Evolutionary conservation across 1,140 invertebrate genomes (phyloP), one percentile per base, ranked within the genome.

Genomic region (Brachionus angularis): DNA sequence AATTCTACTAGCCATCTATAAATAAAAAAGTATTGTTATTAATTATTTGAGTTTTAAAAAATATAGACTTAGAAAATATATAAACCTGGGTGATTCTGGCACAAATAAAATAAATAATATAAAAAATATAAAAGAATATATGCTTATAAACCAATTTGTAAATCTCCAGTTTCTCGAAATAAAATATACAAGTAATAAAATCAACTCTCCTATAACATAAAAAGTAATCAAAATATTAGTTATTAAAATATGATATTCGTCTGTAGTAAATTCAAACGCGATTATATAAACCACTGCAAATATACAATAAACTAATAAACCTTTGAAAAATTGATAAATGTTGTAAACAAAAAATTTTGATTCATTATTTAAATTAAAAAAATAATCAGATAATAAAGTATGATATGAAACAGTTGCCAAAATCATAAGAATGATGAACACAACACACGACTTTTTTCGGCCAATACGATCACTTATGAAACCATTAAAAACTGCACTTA

Each of bases 401-500:
- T 67, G 39, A 31, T 31, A 31, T 5, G 29, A 10, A 47, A 46
- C n/a, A 27, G 47, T 47, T 33, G 16, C 31, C 4, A 29, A n/a
- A 8, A 67, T 21, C 2, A 50, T 7, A 10, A 67, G n/a, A 18
- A 21, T 10, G n/a, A 67, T 46, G 16, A 67, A 67, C 12, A 46
- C 2, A 0, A 47, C 14, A n/a, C 31, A 18, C 5, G 62, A 46
- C 36, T 67, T 67, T 47, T 46, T 44, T 12, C 62, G 42, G 8
- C 62, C 62, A 29, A 47, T 25, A 25, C 21, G 8, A 50, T 67
- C 62, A 46, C 62, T 67, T 8, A 67, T 18, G 21, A 46, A 47
- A 21, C 62, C 62, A 67, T 50, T 67, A 12, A 67, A 67, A 46
- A 50, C 27, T 27, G 29, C 62, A 18, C 25, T 29, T n/a, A 67